Evolutionary conservation across 1,140 invertebrate species (phyloP).

Genomic region (Arion vulgaris): DNA sequence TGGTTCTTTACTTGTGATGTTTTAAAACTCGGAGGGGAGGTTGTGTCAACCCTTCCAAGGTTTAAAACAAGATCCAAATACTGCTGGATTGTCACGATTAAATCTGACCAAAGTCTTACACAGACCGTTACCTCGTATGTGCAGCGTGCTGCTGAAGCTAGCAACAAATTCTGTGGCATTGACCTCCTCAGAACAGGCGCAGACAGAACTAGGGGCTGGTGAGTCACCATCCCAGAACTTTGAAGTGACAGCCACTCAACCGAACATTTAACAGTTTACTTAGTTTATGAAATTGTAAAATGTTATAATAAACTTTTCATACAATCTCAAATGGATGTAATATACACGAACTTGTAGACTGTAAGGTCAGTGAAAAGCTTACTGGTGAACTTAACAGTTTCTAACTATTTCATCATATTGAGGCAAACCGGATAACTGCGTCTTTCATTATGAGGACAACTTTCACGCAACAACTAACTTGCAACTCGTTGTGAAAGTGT

Average conservation of each 20-base stretch:
- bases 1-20: constrained; percentile 36
- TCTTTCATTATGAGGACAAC: neutral
- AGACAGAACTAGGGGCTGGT: neutral
- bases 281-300: neutral
- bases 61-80: constrained; percentile 30
- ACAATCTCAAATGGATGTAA: neutral
- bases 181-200: neutral
- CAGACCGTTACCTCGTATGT: neutral
- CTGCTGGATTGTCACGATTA: constrained; percentile 28
- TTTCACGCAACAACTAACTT: neutral
- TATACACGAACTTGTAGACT: neutral
- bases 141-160: neutral
- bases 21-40: constrained; percentile 38
- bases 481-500: neutral
- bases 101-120: constrained; percentile 21
- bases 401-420: constrained; percentile 4
- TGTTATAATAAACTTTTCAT: neutral
- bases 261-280: neutral
- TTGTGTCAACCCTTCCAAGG: constrained; percentile 15
- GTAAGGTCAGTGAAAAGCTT: neutral
- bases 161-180: neutral
- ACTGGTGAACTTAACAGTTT: neutral
- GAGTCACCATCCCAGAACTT: neutral
- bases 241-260: neutral
- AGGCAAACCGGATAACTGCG: constrained; percentile 7